Conservation (phyloP, 2,797 vertebrate genomes). For the Neosalanx taihuensis region DNA sequence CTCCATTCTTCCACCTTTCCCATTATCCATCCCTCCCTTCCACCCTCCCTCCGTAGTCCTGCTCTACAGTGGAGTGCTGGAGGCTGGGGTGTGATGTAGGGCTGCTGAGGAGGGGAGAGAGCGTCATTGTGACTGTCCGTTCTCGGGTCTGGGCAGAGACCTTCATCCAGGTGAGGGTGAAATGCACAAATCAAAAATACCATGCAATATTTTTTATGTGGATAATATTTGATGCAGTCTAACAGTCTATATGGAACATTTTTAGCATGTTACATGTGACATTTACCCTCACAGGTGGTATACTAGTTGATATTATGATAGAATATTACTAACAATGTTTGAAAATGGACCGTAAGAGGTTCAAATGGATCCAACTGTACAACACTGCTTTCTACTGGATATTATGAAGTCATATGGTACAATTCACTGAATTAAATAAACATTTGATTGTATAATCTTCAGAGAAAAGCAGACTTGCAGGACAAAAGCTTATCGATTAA, state of each 20-base stretch:
- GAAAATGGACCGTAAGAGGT: neutral
- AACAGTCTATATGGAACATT: no score
- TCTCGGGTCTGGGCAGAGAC: slow-evolving; percentile 84
- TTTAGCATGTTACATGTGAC: no score
- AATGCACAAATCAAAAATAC: neutral
- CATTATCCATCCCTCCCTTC: slow-evolving; percentile 18
- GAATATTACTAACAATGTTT: neutral
- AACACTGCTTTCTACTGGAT: slow-evolving; percentile 47
- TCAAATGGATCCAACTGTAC: neutral
- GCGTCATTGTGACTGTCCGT: slow-evolving; percentile 75
- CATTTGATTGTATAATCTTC: neutral
- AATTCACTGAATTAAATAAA: neutral
- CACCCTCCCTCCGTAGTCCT: slow-evolving; percentile 45
- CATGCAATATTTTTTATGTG: neutral
- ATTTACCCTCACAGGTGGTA: neutral
- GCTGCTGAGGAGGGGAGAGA: slow-evolving; percentile 73
- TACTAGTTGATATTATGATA: neutral
- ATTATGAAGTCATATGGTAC: no score
- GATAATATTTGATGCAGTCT: neutral
- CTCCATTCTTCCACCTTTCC: no score
- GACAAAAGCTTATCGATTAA: no score
- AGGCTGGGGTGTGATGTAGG: slow-evolving; percentile 77
- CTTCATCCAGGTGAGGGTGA: slow-evolving; percentile 75
- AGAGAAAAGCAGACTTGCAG: no score
- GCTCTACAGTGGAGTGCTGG: slow-evolving; percentile 80